Conservation (phyloP, 2,113 vertebrate genomes). For the Onychostruthus taczanowskii region DNA sequence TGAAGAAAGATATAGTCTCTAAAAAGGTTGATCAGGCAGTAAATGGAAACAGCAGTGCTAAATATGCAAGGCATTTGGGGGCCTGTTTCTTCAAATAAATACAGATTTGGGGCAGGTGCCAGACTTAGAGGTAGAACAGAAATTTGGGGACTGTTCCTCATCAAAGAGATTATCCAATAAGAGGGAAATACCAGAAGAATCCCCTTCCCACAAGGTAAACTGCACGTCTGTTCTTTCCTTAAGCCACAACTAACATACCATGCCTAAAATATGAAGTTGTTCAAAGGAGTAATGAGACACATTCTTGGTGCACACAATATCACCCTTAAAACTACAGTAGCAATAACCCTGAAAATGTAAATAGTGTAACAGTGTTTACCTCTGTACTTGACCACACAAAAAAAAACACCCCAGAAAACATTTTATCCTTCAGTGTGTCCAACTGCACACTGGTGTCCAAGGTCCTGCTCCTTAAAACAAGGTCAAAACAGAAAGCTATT, state of each 20-base stretch:
- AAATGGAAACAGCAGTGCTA: conserved; percentile 11
- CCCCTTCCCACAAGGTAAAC: conserved; percentile 13
- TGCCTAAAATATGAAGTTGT: background rate
- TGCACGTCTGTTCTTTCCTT: background rate
- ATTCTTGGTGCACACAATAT: background rate
- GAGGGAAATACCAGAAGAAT: conserved; percentile 23
- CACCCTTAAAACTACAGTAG: background rate
- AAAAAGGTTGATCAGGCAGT: background rate
- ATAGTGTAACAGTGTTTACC: background rate
- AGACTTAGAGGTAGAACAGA: background rate
- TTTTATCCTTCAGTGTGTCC: background rate
- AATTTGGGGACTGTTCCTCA: background rate
- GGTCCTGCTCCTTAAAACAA: background rate
- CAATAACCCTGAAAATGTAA: background rate
- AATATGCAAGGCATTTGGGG: background rate
- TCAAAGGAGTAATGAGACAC: background rate
- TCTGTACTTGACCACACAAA: background rate
- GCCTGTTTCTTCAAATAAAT: background rate
- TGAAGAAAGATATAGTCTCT: background rate
- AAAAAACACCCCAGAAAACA: background rate
- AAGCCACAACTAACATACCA: background rate
- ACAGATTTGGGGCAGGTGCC: background rate
- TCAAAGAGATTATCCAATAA: conserved; percentile 16
- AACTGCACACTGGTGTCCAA: background rate
- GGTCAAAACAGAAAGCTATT: background rate